These are phyloP conservation scores for Xenops minutus DNA, from an alignment of 2,797 vertebrate genomes.

Conservation along the genomic window DNA sequence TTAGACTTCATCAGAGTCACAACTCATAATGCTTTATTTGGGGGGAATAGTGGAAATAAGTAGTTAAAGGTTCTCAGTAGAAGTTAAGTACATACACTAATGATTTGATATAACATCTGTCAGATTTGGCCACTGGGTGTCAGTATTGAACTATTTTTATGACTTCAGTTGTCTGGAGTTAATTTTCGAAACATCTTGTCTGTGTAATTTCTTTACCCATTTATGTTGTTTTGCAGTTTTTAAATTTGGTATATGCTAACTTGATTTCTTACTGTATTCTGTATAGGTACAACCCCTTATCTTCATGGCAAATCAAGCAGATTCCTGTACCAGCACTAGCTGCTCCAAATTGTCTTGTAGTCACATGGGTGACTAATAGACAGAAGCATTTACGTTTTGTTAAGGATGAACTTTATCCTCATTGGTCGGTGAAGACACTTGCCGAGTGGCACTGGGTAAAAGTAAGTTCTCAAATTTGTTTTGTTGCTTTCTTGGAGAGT, in stretches of 20 bases:
- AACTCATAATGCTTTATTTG: neutral
- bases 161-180: neutral
- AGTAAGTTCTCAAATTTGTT: conserved; percentile 71
- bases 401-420: conserved; percentile 89
- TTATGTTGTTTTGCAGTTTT: neutral
- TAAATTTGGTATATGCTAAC: neutral
- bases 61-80: neutral
- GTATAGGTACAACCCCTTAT: conserved; percentile 85
- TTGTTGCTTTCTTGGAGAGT: neutral
- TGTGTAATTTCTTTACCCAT: neutral
- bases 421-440: conserved; percentile 85
- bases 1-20: neutral
- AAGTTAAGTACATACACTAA: neutral
- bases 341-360: conserved; percentile 83
- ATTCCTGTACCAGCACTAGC: conserved; percentile 84
- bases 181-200: neutral
- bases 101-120: neutral
- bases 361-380: conserved; percentile 95
- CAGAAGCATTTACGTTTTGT: conserved; percentile 88
- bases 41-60: neutral
- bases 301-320: conserved; percentile 84
- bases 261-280: neutral
- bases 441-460: conserved; percentile 97
- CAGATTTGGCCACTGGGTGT: conserved; percentile 69
- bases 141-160: conserved; percentile 57